Evolutionary conservation across 2,888 invertebrate species (phyloP).

Genomic region (Monopis laevigella): DNA sequence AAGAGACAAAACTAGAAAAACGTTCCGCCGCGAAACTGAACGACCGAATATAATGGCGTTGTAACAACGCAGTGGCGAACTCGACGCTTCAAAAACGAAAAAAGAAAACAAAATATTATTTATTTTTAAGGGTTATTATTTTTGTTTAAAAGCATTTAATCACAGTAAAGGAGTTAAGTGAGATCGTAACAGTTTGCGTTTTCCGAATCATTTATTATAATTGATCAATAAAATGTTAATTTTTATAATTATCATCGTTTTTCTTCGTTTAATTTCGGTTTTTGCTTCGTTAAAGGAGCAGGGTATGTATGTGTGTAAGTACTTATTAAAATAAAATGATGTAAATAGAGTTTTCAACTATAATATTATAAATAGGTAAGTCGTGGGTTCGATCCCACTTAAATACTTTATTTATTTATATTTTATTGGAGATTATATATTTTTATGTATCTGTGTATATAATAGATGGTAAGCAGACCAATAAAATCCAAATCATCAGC

Average conservation of each 20-base stretch:
- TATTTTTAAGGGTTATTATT: slow-evolving; percentile 31
- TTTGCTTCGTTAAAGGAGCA: not conserved
- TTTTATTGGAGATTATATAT: too few relatives aligned
- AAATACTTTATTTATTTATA: too few relatives aligned
- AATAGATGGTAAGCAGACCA: too few relatives aligned
- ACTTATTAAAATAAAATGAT: too few relatives aligned
- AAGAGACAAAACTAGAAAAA: slow-evolving; percentile 24
- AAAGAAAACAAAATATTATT: slow-evolving; percentile 25
- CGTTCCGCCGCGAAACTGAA: slow-evolving; percentile 21
- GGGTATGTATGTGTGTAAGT: too few relatives aligned
- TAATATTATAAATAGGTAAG: too few relatives aligned
- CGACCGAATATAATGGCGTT: slow-evolving; percentile 37
- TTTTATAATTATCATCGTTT: slow-evolving; percentile 38
- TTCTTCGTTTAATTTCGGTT: slow-evolving; percentile 22
- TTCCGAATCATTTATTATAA: slow-evolving; percentile 50
- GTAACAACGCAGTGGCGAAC: slow-evolving; percentile 33
- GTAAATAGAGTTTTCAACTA: too few relatives aligned
- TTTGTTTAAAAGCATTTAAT: slow-evolving; percentile 53
- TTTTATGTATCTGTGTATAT: too few relatives aligned
- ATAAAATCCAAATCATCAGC: too few relatives aligned
- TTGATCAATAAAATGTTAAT: slow-evolving; percentile 52
- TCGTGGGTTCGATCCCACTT: too few relatives aligned
- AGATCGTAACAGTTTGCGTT: slow-evolving; percentile 33
- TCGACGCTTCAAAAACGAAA: slow-evolving; percentile 25
- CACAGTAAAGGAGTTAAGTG: slow-evolving; percentile 30